These are phyloP conservation scores for Chunga burmeisteri DNA, from an alignment of 2,113 vertebrate genomes.

Conservation along the genomic window DNA sequence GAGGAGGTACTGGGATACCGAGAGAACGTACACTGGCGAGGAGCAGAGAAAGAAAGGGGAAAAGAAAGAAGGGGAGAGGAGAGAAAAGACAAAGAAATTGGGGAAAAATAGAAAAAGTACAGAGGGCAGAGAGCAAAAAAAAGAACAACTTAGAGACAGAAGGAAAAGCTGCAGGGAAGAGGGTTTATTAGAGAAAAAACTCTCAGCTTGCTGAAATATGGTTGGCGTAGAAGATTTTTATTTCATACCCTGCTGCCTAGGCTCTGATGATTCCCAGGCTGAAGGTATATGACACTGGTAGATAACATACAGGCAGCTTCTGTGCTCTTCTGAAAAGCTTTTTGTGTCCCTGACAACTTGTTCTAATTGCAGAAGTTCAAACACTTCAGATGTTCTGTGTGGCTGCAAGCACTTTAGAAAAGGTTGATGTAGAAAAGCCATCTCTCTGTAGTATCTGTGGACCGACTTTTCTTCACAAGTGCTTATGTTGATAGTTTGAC, in stretches of 20 bases:
- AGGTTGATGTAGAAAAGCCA: constrained; percentile 63
- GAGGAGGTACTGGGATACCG: neutral
- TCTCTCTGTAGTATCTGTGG: constrained; percentile 15
- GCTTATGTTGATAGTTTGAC: constrained; percentile 33
- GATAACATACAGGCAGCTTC: constrained; percentile 64
- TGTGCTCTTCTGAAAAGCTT: constrained; percentile 71
- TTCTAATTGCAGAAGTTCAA: constrained; percentile 75
- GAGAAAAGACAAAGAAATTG: constrained; percentile 30
- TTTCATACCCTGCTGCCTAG: constrained; percentile 66
- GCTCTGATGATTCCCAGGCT: constrained; percentile 66
- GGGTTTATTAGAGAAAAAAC: constrained; percentile 66
- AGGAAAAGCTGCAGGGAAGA: constrained; percentile 71
- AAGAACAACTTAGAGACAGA: constrained; percentile 58
- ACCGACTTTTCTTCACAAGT: constrained; percentile 45
- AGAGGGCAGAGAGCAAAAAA: constrained; percentile 55
- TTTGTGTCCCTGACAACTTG: constrained; percentile 75
- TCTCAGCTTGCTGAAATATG: constrained; percentile 54
- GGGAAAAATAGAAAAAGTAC: constrained; percentile 34
- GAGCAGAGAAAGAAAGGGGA: neutral
- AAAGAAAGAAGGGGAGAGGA: constrained; percentile 3
- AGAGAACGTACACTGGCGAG: neutral
- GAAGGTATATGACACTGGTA: constrained; percentile 67
- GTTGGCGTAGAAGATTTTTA: constrained; percentile 60
- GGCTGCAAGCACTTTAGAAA: constrained; percentile 62
- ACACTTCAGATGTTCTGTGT: constrained; percentile 65